A percentile compares a stretch with the other conserved stretches of the same genome.
phyloP scores from a whole-genome alignment of 2,113 vertebrate genomes.

The Psephotus haematonotus region DNA sequence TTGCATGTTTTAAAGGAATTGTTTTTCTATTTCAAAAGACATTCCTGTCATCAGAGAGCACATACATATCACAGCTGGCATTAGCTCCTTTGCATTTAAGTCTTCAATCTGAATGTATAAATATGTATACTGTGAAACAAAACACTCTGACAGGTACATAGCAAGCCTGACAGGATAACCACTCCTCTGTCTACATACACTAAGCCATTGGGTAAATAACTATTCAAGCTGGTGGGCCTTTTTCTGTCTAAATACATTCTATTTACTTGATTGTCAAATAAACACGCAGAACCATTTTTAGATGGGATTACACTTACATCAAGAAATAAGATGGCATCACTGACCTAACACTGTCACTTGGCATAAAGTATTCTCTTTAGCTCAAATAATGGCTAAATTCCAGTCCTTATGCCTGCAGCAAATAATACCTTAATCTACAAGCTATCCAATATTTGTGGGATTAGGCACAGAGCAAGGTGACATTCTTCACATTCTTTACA shows the following conservation, averaged over 20 bases:
- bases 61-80: neutral
- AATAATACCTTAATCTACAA: constrained; percentile 1
- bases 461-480: neutral
- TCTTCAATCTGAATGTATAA: constrained; percentile 24
- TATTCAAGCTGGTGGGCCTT: neutral
- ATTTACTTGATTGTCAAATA: neutral
- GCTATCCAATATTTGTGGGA: neutral
- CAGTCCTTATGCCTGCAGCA: neutral
- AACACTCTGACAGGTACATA: constrained; percentile 6
- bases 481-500: neutral
- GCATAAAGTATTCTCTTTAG: neutral
- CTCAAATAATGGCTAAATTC: neutral
- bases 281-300: neutral
- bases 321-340: constrained; percentile 4
- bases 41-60: neutral
- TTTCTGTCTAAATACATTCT: neutral
- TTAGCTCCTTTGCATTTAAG: neutral
- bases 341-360: neutral
- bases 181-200: neutral
- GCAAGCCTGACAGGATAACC: constrained; percentile 45
- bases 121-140: neutral
- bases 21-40: neutral
- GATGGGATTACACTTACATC: neutral
- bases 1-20: neutral
- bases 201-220: neutral